phyloP scores from a whole-genome alignment of 2,113 vertebrate species.

The Noctilio leporinus region DNA sequence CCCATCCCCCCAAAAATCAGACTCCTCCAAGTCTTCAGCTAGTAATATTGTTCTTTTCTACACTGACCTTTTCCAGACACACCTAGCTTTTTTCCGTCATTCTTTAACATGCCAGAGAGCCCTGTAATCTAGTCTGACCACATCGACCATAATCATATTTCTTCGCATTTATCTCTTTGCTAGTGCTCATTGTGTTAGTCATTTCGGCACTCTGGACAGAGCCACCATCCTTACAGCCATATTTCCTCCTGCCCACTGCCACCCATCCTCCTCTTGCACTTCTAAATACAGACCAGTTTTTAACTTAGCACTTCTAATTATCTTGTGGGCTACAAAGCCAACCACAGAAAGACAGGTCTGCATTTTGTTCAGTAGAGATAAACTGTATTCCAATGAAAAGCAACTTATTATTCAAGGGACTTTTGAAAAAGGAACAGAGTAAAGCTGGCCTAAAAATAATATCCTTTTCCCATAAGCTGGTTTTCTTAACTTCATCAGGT shows the following conservation, averaged over 20 bases:
- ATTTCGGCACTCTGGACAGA: neutral
- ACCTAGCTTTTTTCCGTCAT: neutral
- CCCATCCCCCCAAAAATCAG: neutral
- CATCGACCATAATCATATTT: neutral
- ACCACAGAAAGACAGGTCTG: neutral
- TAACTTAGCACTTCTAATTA: constrained; percentile 10
- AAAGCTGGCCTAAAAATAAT: neutral
- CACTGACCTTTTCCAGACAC: neutral
- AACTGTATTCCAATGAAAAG: neutral
- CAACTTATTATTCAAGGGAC: neutral
- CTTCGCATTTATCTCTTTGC: neutral
- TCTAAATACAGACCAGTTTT: neutral
- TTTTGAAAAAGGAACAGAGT: constrained; percentile 7
- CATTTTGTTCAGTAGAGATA: neutral
- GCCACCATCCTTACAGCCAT: neutral
- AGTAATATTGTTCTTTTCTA: neutral
- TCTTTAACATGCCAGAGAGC: neutral
- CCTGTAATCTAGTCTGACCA: neutral
- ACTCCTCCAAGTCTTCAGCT: neutral
- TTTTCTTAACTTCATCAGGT: neutral
- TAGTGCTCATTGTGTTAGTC: neutral
- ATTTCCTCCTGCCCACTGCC: neutral
- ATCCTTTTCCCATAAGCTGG: neutral
- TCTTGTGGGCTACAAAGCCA: neutral
- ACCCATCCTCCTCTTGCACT: neutral